phyloP scores from a whole-genome alignment of 2,113 vertebrate genomes.

The Piaya cayana region DNA sequence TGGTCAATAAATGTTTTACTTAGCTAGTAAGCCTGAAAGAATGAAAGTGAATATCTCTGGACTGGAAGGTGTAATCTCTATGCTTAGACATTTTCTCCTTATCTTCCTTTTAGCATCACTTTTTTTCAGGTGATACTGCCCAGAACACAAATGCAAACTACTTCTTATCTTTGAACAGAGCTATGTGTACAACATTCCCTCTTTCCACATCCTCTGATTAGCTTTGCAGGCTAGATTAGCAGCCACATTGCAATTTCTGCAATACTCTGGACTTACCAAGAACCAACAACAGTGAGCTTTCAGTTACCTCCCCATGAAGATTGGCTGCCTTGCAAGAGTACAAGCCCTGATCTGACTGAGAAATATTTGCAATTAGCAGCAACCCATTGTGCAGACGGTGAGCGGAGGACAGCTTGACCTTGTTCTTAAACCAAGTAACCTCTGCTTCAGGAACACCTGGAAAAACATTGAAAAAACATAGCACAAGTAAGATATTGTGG shows the following conservation, averaged over 20 bases:
- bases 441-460: slow-evolving; percentile 82
- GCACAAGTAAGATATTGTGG: background rate
- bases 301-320: slow-evolving; percentile 75
- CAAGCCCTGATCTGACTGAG: slow-evolving; percentile 72
- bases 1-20: background rate
- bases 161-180: background rate
- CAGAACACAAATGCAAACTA: background rate
- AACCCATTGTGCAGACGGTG: slow-evolving; percentile 59
- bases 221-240: background rate
- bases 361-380: slow-evolving; percentile 72
- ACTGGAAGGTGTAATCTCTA: background rate
- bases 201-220: background rate
- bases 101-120: background rate
- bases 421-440: slow-evolving; percentile 81
- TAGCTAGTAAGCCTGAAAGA: background rate
- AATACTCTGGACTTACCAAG: slow-evolving; percentile 70
- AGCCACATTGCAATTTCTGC: background rate
- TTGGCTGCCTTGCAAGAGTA: slow-evolving; percentile 81
- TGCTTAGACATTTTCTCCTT: background rate
- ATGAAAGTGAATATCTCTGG: background rate
- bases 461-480: slow-evolving; percentile 34
- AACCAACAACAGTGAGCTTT: slow-evolving; percentile 74
- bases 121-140: background rate
- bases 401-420: slow-evolving; percentile 58
- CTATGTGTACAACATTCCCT: background rate